phyloP scores from a whole-genome alignment of 2,888 invertebrate species.

The Ophion ventricosus region DNA sequence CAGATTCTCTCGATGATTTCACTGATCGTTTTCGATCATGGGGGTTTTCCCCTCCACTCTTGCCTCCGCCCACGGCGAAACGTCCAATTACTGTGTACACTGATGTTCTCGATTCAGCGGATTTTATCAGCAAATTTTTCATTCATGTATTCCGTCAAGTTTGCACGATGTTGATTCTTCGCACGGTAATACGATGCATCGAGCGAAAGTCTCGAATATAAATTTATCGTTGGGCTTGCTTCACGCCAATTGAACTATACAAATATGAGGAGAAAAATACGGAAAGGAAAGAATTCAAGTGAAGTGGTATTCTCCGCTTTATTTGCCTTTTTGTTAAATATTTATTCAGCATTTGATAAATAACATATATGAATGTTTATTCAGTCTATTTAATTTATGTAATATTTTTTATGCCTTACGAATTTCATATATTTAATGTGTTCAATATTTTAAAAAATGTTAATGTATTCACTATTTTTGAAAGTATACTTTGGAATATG shows the following conservation, averaged over 20 bases:
- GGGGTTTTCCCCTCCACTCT: slow-evolving; percentile 4
- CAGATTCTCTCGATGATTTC: slow-evolving; percentile 40
- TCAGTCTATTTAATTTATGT: too few relatives aligned
- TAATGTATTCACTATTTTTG: too few relatives aligned
- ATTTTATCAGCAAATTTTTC: slow-evolving; percentile 53
- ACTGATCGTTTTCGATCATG: slow-evolving; percentile 52
- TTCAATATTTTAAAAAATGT: too few relatives aligned
- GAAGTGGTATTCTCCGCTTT: background rate
- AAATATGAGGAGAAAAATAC: background rate
- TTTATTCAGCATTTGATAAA: background rate
- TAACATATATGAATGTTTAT: too few relatives aligned
- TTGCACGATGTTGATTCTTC: background rate
- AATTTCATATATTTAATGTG: too few relatives aligned
- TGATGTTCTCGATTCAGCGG: slow-evolving; percentile 39
- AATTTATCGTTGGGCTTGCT: background rate
- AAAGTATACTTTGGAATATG: too few relatives aligned
- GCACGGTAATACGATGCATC: slow-evolving; percentile 16
- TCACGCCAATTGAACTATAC: background rate
- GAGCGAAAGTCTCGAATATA: background rate
- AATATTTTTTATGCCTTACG: too few relatives aligned
- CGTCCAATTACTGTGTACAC: slow-evolving; percentile 37
- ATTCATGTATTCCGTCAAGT: slow-evolving; percentile 38
- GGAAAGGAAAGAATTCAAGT: background rate
- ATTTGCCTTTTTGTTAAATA: background rate
- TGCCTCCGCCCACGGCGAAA: slow-evolving; percentile 39